Evolutionary conservation across 2,797 vertebrate genomes (phyloP).

Genomic region (Anomalospiza imberbis): DNA sequence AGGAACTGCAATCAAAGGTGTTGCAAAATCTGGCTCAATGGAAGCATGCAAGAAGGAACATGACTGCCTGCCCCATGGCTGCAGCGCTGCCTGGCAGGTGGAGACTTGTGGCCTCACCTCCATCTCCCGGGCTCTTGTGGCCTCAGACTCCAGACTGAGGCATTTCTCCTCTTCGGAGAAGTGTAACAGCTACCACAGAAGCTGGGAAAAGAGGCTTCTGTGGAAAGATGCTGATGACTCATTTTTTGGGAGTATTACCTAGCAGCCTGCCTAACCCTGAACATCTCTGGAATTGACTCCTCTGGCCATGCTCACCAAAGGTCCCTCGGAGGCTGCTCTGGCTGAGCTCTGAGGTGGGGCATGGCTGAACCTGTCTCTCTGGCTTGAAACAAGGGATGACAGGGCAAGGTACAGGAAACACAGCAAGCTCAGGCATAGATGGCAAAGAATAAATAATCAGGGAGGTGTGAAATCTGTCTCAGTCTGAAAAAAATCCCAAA

Average conservation of each 20-base stretch:
- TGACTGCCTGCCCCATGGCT: neutral
- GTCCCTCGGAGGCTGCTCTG: neutral
- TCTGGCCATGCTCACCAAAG: fast-evolving
- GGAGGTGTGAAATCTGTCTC: neutral
- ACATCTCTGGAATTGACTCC: neutral
- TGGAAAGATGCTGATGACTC: neutral
- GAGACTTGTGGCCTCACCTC: neutral
- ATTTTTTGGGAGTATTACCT: neutral
- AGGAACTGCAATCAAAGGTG: neutral
- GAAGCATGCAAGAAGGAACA: slow-evolving; percentile 5
- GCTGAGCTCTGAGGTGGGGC: neutral
- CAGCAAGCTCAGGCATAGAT: neutral
- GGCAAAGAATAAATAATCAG: neutral
- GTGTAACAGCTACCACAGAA: neutral
- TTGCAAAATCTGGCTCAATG: neutral
- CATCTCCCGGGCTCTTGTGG: neutral
- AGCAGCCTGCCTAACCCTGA: neutral
- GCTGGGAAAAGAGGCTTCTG: neutral
- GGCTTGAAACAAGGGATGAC: neutral
- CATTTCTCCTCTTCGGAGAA: neutral
- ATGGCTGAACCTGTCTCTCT: neutral
- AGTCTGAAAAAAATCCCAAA: neutral
- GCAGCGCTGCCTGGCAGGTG: neutral
- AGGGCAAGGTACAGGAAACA: neutral
- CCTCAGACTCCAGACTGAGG: neutral